Conservation (phyloP, 2,797 vertebrate species). For the Pantherophis vulpinus region DNA sequence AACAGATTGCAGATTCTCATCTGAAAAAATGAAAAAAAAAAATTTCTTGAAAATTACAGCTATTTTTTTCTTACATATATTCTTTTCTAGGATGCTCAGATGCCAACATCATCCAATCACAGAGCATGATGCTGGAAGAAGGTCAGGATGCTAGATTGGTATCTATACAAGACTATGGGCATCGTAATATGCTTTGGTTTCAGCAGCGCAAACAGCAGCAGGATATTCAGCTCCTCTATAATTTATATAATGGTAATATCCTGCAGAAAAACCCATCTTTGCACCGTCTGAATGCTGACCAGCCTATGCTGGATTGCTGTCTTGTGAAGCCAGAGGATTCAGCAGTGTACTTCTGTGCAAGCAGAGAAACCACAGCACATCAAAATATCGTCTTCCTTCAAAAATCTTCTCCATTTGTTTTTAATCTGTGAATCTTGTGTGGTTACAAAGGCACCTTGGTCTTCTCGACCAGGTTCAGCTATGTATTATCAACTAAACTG, state of each 20-base stretch:
- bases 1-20: neutral
- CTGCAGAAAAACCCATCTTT: neutral
- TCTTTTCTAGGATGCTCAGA: neutral
- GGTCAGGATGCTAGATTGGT: neutral
- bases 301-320: neutral
- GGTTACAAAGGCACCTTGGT: neutral
- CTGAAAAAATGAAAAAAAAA: neutral
- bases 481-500: neutral
- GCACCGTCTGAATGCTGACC: neutral
- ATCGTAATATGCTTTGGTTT: neutral
- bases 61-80: neutral
- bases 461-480: neutral
- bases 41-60: neutral
- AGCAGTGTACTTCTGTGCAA: constrained; percentile 35
- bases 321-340: neutral
- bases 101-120: neutral
- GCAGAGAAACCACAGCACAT: constrained; percentile 11
- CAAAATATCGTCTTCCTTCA: neutral
- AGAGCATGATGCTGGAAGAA: neutral
- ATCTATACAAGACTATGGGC: neutral
- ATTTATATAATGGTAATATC: neutral
- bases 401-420: neutral
- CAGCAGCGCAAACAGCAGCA: neutral
- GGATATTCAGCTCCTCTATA: neutral
- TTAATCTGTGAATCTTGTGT: neutral